Base-by-base conservation (phyloP, 2,888 invertebrate species). In the Ferdinandea cuprea region DNA sequence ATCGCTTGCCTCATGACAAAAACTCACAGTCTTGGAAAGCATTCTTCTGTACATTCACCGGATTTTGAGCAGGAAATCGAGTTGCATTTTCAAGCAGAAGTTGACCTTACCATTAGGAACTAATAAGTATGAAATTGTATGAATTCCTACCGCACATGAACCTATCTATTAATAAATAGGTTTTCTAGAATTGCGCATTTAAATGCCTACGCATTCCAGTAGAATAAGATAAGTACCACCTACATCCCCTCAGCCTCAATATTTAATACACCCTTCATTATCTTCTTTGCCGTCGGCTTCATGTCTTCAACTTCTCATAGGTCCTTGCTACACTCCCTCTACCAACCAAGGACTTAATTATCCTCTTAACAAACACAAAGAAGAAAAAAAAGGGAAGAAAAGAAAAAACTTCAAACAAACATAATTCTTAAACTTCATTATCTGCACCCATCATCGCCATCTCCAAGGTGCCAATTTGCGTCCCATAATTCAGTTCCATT, bases 391-490 rank as follows among this genome's bases (percentile, higher is more conserved):
- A 11, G 19, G 9, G 11, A 44, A 19, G 19, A 4, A 11, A 32
- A 59, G 28, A 54, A 42, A 73, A 69, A 19, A 50, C 19, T 50
- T 58, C 83, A 73, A 83, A 83, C 83, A 83, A 83, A 83, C 78
- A 83, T 83, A 83, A 83, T 83, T 83, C 83, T 78, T 78, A 72
- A 56, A 68, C 83, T 78, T 83, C 83, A 83, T 83, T 83, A 83
- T 83, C 83, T 66, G 83, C 72, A 37, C 66, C 83, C 83, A 83
- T 83, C 83, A 83, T 83, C 83, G 78, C 83, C 83, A 83, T 83
- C 83, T 83, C 77, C 83, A 83, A 83, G 83, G 83, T 83, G 83
- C 83, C 83, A 83, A 83, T 83, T 83, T 83, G 83, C 83, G 83
- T 83, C 83, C 72, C 83, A 83, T 83, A 83, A 83, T 83, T 83